These are phyloP conservation scores for Tetrapedia diversipes DNA, from an alignment of 2,888 invertebrate species.

Conservation along the genomic window DNA sequence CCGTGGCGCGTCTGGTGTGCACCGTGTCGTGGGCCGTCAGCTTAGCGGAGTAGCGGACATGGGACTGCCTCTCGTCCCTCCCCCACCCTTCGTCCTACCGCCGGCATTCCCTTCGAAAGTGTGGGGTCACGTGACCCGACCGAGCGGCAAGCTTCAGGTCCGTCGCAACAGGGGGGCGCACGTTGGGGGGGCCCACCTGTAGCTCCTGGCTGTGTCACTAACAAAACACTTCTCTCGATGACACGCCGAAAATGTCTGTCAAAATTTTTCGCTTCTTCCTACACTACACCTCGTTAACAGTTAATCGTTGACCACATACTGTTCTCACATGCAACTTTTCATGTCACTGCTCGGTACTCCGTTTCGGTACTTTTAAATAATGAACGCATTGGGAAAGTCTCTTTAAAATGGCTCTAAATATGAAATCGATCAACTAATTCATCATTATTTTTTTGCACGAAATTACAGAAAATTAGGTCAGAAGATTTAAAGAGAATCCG, in stretches of 20 bases:
- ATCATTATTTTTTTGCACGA: too few relatives aligned
- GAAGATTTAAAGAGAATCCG: too few relatives aligned
- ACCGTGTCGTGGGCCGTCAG: conserved; percentile 51
- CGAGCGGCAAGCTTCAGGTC: conserved; percentile 66
- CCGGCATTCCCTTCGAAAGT: conserved; percentile 65
- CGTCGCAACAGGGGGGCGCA: conserved; percentile 68
- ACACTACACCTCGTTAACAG: conserved; percentile 13
- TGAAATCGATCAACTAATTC: neutral
- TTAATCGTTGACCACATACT: conserved; percentile 2
- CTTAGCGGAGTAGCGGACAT: conserved; percentile 57
- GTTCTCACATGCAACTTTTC: neutral
- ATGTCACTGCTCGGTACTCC: neutral
- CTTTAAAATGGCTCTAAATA: neutral
- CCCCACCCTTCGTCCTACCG: conserved; percentile 52
- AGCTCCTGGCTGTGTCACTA: conserved; percentile 66
- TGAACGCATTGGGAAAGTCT: neutral
- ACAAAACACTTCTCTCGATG: conserved; percentile 25
- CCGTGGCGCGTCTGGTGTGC: conserved; percentile 54
- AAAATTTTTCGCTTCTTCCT: conserved; percentile 17
- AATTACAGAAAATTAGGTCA: too few relatives aligned
- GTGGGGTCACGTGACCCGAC: conserved; percentile 73
- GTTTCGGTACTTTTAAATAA: neutral
- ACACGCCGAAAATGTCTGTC: neutral
- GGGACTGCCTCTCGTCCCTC: conserved; percentile 61
- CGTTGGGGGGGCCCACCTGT: conserved; percentile 76